Base-by-base conservation (phyloP, 1,140 invertebrate species). In the Archegozetes longisetosus region DNA sequence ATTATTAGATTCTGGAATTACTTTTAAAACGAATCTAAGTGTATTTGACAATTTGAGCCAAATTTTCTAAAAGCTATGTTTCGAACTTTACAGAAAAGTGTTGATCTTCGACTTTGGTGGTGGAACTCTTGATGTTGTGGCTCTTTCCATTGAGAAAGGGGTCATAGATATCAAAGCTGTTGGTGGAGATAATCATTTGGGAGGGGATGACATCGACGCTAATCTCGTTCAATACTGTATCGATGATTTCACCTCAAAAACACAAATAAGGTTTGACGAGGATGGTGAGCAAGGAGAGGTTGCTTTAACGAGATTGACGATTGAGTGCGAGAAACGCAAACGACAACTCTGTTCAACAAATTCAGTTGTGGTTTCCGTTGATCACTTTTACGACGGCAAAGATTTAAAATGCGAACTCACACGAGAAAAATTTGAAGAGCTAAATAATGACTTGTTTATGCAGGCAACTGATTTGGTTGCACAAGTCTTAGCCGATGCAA, bases 331-430 rank as follows among this genome's bases (percentile, higher is more conserved):
- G 29, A n/a, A 53, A 26, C 60, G 47, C 22, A 62, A 62, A 50
- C 14, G n/a, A 22, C n/a, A 25, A 3, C 58, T 61, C n/a, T 61
- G 25, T 23, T 14, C n/a, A 12, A 51, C 60, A 0, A 9, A 17
- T n/a, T n/a, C 62, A 2, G 32, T 53, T 3, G 32, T 20, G 13
- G 59, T 62, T 40, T 26, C 60, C 4, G n/a, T 60, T 22, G 2
- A 17, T 9, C 13, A n/a, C 26, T 24, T 28, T 23, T 59, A 23
- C 26, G 20, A 59, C 12, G 25, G 23, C 2, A 60, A 2, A 17
- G 3, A 60, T 40, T 59, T 60, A 22, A 86, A 27, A 40, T 9
- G 13, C 23, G 25, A 13, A 2, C 9, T 66, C 14, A 65, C 62
- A 46, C 29, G 64, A 25, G 26, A n/a, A 12, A 26, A 63, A n/a